Evolutionary conservation across 2,113 vertebrate species (phyloP).

Genomic region (Agelaius tricolor): DNA sequence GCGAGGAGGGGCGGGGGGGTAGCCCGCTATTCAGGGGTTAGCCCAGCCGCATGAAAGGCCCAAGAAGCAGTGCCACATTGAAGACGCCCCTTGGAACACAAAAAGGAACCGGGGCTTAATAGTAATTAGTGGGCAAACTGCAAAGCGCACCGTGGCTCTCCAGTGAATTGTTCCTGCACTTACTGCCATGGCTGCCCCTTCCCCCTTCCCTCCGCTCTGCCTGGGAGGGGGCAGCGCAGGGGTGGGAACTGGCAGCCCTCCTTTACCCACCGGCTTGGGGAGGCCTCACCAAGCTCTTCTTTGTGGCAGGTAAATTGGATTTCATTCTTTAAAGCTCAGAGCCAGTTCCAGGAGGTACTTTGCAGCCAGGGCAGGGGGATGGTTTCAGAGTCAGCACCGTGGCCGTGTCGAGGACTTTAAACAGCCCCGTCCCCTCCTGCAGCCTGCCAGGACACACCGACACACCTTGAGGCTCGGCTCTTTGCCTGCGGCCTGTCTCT

Average conservation of each 20-base stretch:
- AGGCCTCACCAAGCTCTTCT: constrained; percentile 7
- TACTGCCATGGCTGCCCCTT: constrained; percentile 29
- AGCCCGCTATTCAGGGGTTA: constrained; percentile 72
- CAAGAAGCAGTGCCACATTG: constrained; percentile 70
- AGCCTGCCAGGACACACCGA: not conserved
- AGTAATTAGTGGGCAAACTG: constrained; percentile 82
- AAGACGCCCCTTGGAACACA: constrained; percentile 69
- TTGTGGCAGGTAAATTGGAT: constrained; percentile 70
- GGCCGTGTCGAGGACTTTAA: not conserved
- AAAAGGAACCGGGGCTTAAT: constrained; percentile 72
- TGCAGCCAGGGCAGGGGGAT: not conserved
- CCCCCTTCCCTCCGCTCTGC: not conserved
- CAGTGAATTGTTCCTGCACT: constrained; percentile 71
- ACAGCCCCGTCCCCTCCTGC: constrained; percentile 16
- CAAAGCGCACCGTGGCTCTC: constrained; percentile 70
- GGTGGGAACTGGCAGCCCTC: not conserved
- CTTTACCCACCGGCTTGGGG: not conserved
- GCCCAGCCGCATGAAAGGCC: constrained; percentile 72
- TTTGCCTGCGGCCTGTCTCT: not conserved
- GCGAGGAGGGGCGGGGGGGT: not conserved
- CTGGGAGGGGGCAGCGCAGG: not conserved
- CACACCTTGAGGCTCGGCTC: not conserved
- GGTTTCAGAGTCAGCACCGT: constrained; percentile 1
- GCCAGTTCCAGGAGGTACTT: constrained; percentile 13
- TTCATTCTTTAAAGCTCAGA: constrained; percentile 30